Evolutionary conservation across 1,140 invertebrate genomes (phyloP).

Genomic region (Cyclina sinensis): DNA sequence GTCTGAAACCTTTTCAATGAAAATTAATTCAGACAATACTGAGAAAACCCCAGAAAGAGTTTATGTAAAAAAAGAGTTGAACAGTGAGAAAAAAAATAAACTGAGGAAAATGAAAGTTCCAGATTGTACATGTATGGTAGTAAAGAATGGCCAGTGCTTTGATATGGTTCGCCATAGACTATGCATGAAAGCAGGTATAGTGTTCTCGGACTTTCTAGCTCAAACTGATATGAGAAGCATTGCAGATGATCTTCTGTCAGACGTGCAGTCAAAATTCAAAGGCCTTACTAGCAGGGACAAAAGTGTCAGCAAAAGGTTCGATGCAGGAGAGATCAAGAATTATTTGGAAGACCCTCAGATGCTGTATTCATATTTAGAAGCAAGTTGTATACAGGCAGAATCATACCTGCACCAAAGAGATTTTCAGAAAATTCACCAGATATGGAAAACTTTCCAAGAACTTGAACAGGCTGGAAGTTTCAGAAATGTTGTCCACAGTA

Average conservation of each 20-base stretch:
- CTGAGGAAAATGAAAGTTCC: conserved; percentile 13
- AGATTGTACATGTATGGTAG: conserved; percentile 28
- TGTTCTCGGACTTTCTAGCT: conserved; percentile 46
- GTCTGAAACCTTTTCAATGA: neutral
- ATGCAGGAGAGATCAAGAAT: neutral
- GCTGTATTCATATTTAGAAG: conserved; percentile 41
- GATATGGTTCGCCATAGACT: conserved; percentile 39
- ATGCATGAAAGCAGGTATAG: conserved; percentile 46
- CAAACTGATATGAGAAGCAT: conserved; percentile 1
- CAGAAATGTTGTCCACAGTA: conserved; percentile 57
- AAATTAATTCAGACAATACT: neutral
- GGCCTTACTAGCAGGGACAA: neutral
- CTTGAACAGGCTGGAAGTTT: conserved; percentile 43
- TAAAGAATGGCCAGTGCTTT: neutral
- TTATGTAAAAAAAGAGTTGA: conserved; percentile 35
- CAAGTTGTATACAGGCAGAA: conserved; percentile 50
- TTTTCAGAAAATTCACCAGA: conserved; percentile 23
- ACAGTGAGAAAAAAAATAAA: conserved; percentile 41
- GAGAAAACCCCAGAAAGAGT: conserved; percentile 46
- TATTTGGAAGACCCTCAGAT: conserved; percentile 13
- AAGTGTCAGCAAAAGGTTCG: neutral
- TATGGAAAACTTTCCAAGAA: conserved; percentile 30
- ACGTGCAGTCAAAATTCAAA: conserved; percentile 12
- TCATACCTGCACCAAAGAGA: conserved; percentile 40
- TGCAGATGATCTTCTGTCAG: neutral